Base-by-base conservation (phyloP, 2,113 vertebrate species). In the Gymnarchus niloticus region DNA sequence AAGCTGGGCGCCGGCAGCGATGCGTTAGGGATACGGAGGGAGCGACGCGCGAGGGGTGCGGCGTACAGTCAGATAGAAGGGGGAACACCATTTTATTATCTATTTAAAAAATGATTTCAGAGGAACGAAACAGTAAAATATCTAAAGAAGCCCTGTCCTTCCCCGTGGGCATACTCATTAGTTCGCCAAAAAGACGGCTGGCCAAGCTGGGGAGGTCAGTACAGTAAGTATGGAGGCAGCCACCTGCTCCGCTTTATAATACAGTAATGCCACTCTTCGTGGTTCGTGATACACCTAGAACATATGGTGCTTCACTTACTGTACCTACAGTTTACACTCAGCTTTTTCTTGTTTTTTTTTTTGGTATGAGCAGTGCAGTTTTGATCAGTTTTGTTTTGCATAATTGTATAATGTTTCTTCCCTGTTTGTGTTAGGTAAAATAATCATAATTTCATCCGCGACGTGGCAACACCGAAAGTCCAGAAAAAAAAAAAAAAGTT, bases 101-200 rank as follows among this genome's bases (percentile, higher is more conserved):
- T 9, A 82, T 1, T 73, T 37, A 14, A 10, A 49, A 56, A 12
- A 76, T 91, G 87, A 90, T 88, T 57, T 82, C 85, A 0, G 89
- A 91, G 80, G 92, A 94, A 81, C 33, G 88, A 87, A 86, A 81
- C 6, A 89, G 90, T 86, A 86, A 88, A 7, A 86, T 91, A 48
- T 89, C 90, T 3, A 91, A 90, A 88, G 94, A 94, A 87, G 83
- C 90, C 6, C 91, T 94, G 12, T 94, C 87, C 85, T 94, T 95
- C 48, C 88, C 93, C 1, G 87, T 89, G 83, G 54, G 17, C 46
- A 76, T 91, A 83, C 89, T 91, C 3, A 87, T 91, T 83, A 90
- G 84, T 37, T 89, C 93, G 2, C 87, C 92, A 1, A 94, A 92
- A 84, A 92, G 89, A 85, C 90, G 91, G 21, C 90, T 94, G 17